Evolutionary conservation across 2,888 invertebrate genomes (phyloP).

Genomic region (Drosophila phalerata): DNA sequence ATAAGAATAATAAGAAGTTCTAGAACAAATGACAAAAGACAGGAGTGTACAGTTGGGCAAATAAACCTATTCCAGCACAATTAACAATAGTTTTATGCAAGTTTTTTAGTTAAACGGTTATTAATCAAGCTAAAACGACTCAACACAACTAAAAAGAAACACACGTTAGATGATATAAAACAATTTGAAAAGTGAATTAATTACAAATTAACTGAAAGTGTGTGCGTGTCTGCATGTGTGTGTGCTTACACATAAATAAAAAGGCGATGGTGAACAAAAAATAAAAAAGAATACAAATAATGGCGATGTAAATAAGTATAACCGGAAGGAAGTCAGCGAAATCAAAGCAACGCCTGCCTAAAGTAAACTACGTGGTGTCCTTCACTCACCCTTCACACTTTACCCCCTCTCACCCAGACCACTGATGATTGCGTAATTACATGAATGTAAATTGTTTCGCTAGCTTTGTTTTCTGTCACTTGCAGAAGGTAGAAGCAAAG

Average conservation of each 20-base stretch:
- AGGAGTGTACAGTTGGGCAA: background rate
- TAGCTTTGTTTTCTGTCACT: slow-evolving; percentile 36
- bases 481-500: slow-evolving; percentile 20
- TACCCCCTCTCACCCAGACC: background rate
- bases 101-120: slow-evolving; percentile 28
- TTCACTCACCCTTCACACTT: slow-evolving; percentile 4
- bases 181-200: slow-evolving; percentile 64
- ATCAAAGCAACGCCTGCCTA: slow-evolving; percentile 58
- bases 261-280: slow-evolving; percentile 21
- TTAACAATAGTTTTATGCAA: slow-evolving; percentile 31
- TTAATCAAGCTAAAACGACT: slow-evolving; percentile 46
- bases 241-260: slow-evolving; percentile 16
- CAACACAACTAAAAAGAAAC: slow-evolving; percentile 41
- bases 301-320: slow-evolving; percentile 41
- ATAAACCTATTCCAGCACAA: slow-evolving; percentile 8
- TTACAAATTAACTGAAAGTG: slow-evolving; percentile 47
- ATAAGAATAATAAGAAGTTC: background rate
- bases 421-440: slow-evolving; percentile 69
- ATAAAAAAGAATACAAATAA: slow-evolving; percentile 14
- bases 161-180: slow-evolving; percentile 34
- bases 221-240: slow-evolving; percentile 10
- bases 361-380: slow-evolving; percentile 45
- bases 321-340: slow-evolving; percentile 48
- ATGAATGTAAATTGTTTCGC: slow-evolving; percentile 57
- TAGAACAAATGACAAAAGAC: background rate